phyloP scores from a whole-genome alignment of 1,140 invertebrate species.

The Cyphomyrmex costatus region DNA sequence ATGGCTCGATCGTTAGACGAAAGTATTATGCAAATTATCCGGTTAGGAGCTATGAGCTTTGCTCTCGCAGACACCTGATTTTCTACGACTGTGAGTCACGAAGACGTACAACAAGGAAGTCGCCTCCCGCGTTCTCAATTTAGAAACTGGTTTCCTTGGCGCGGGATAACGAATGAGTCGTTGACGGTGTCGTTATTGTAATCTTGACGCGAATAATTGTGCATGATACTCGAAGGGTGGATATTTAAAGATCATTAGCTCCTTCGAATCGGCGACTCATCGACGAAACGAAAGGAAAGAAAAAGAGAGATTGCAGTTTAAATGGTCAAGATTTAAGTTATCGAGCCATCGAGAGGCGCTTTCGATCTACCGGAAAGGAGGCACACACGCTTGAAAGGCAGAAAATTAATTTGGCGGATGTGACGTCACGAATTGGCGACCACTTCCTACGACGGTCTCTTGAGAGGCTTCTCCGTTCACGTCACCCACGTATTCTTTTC shows the following conservation, averaged over 20 bases:
- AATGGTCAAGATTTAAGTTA: background rate
- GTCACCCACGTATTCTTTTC: conserved; percentile 9
- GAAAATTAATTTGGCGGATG: conserved; percentile 77
- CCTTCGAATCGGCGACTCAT: background rate
- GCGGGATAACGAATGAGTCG: conserved; percentile 32
- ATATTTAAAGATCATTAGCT: background rate
- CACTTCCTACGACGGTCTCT: conserved; percentile 65
- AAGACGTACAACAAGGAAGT: conserved; percentile 58
- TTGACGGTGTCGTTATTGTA: background rate
- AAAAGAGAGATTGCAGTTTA: conserved; percentile 7
- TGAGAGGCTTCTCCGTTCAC: conserved; percentile 51
- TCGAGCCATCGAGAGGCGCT: conserved; percentile 3
- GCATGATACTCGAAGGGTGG: background rate
- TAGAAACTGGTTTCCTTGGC: conserved; percentile 45
- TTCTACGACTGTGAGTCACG: conserved; percentile 59
- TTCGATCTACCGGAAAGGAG: conserved; percentile 42
- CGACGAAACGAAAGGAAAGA: background rate
- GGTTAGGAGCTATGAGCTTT: background rate
- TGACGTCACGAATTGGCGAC: conserved; percentile 74
- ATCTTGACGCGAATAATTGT: background rate
- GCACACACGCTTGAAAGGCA: conserved; percentile 35
- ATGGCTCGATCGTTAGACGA: conserved; percentile 22
- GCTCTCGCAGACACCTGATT: conserved; percentile 35
- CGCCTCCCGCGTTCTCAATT: conserved; percentile 39
- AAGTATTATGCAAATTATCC: conserved; percentile 63